These are phyloP conservation scores for Eumerus sabulonum DNA, from an alignment of 2,888 invertebrate species.

Conservation along the genomic window DNA sequence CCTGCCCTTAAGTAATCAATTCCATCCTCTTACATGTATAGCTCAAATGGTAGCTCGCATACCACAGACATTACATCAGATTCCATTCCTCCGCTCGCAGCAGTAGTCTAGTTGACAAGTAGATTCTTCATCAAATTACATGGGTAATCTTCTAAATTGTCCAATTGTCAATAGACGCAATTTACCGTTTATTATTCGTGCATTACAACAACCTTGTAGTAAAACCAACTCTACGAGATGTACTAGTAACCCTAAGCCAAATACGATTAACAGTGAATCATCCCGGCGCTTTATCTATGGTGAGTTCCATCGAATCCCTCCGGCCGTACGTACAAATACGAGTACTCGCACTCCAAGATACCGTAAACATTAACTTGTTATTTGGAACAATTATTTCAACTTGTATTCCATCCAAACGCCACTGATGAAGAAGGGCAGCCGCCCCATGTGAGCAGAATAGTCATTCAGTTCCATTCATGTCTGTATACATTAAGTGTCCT, in stretches of 20 bases:
- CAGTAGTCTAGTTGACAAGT: conserved; percentile 44
- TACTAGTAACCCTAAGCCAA: conserved; percentile 40
- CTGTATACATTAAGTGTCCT: conserved; percentile 45
- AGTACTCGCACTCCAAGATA: conserved; percentile 2
- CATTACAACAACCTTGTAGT: conserved; percentile 40
- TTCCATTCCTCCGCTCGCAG: neutral
- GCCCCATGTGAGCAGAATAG: conserved; percentile 52
- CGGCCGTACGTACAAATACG: conserved; percentile 1
- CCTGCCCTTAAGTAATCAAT: neutral
- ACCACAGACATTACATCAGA: no score
- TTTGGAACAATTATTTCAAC: conserved; percentile 57
- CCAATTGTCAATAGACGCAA: conserved; percentile 64
- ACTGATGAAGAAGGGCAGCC: conserved; percentile 25
- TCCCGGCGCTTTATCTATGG: conserved; percentile 23
- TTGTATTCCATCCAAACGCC: conserved; percentile 17
- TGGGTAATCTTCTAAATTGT: conserved; percentile 65
- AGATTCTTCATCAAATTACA: conserved; percentile 54
- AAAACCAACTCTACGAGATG: conserved; percentile 4
- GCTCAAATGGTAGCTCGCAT: no score
- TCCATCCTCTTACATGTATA: neutral
- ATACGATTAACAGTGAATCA: conserved; percentile 4
- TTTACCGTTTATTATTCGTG: conserved; percentile 66
- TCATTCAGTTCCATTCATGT: conserved; percentile 15
- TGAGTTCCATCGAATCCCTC: conserved; percentile 9
- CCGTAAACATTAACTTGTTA: conserved; percentile 55